Conservation (phyloP, 2,888 invertebrate genomes). For the Lacanobia oleracea region DNA sequence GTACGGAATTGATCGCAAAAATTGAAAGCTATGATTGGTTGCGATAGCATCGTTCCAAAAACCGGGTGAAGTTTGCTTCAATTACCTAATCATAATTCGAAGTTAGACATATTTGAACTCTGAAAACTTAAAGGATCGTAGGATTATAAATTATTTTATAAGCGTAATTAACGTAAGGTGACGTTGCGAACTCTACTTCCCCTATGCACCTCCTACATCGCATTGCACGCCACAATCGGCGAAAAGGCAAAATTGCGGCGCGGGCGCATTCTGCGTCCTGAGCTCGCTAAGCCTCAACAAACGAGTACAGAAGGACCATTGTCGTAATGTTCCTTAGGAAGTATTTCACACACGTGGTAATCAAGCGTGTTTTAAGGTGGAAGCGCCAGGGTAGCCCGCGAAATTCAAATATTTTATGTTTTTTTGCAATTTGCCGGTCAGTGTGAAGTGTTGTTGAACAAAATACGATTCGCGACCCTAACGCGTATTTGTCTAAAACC, state of each 20-base stretch:
- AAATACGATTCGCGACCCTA: too few relatives aligned
- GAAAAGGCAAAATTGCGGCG: slow-evolving; percentile 80
- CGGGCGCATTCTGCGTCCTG: slow-evolving; percentile 70
- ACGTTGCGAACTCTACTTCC: slow-evolving; percentile 73
- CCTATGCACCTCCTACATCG: slow-evolving; percentile 67
- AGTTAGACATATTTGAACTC: background rate
- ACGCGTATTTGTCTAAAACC: too few relatives aligned
- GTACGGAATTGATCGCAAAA: too few relatives aligned
- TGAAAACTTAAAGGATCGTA: background rate
- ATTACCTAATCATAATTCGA: background rate
- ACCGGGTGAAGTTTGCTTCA: background rate
- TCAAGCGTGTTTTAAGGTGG: too few relatives aligned
- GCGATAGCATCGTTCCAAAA: too few relatives aligned
- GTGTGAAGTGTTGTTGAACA: too few relatives aligned
- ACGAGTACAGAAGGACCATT: slow-evolving; percentile 27
- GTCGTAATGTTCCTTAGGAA: background rate
- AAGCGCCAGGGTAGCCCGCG: too few relatives aligned
- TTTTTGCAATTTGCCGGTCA: too few relatives aligned
- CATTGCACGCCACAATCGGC: slow-evolving; percentile 78
- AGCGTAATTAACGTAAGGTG: slow-evolving; percentile 29
- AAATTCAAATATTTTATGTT: too few relatives aligned
- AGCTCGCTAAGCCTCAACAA: slow-evolving; percentile 15
- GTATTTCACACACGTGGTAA: background rate
- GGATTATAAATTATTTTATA: background rate
- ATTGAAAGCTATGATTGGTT: too few relatives aligned